Conservation (phyloP, 2,797 vertebrate species). For the Enteromius trimaculatus region DNA sequence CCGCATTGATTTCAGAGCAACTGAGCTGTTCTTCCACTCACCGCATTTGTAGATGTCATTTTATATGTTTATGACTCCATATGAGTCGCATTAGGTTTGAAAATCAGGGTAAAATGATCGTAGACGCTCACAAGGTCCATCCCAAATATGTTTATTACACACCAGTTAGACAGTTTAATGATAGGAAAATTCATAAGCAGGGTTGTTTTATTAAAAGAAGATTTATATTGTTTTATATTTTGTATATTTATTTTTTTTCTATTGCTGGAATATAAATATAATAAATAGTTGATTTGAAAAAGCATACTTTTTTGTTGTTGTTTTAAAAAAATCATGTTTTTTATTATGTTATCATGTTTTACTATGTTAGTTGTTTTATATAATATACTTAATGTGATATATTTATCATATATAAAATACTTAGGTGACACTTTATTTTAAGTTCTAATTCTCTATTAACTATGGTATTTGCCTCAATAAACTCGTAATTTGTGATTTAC, state of each 20-base stretch:
- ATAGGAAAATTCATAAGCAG: not conserved
- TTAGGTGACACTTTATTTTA: not conserved
- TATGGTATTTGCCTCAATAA: not conserved
- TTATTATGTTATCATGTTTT: too few species aligned
- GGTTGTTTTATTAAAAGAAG: not conserved
- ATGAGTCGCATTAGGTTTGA: not conserved
- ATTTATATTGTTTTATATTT: not conserved
- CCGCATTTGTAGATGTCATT: constrained; percentile 46
- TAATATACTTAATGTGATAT: too few species aligned
- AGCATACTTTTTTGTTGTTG: too few species aligned
- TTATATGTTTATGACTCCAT: constrained; percentile 6
- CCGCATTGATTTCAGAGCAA: constrained; percentile 49
- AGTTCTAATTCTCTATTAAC: not conserved
- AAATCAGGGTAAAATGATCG: not conserved
- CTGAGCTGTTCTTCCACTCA: constrained; percentile 27
- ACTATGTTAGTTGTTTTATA: too few species aligned
- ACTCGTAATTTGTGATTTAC: not conserved
- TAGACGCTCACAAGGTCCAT: not conserved
- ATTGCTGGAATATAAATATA: not conserved
- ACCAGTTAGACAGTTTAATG: not conserved
- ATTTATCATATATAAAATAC: not conserved
- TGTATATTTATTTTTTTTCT: not conserved
- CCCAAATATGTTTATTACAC: not conserved
- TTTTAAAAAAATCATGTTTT: too few species aligned
- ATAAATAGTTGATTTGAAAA: too few species aligned